Evolutionary conservation across 2,888 invertebrate species (phyloP), one percentile per base, ranked within the genome.

Genomic region (Dioctria linearis): DNA sequence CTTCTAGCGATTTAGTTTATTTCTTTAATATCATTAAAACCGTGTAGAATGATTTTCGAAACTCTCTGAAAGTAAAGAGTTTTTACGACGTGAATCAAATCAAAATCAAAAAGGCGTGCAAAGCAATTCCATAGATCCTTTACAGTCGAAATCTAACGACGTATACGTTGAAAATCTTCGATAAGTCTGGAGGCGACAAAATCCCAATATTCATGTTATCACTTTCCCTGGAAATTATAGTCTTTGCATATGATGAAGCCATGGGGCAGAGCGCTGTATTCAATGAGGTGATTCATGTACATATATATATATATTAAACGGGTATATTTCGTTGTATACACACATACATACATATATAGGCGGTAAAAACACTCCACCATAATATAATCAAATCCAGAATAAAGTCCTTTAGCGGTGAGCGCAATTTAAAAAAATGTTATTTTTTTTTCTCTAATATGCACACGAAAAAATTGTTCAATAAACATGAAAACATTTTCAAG

Each of bases 181-280:
- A 25, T 25, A 25, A 69, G 13, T 51, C 69, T 39, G 51, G 13
- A 43, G 67, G 69, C 69, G 69, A 69, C 49, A 39, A 69, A 69
- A 69, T 69, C 43, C 51, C 25, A 51, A 69, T 51, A 49, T 69
- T 69, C 69, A 67, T 43, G 67, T 67, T 67, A 67, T 67, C 67
- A 69, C 69, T 69, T 69, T 69, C 69, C 51, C 69, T 69, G 69
- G 43, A 69, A 69, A 69, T 69, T 69, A 69, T 51, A 69, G 69
- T 51, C 51, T 39, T 51, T 25, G 43, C 39, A 51, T n/a, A n/a
- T 37, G 69, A 67, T 67, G 67, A 67, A 67, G 46, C 67, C 43
- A 67, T 25, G 67, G 67, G 49, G 43, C 25, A 6, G 13, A 42
- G n/a, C 13, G 25, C 25, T 25, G 43, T 25, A 25, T 25, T 25